phyloP scores from a whole-genome alignment of 2,888 invertebrate species.

The Cremastobaeus sp. region DNA sequence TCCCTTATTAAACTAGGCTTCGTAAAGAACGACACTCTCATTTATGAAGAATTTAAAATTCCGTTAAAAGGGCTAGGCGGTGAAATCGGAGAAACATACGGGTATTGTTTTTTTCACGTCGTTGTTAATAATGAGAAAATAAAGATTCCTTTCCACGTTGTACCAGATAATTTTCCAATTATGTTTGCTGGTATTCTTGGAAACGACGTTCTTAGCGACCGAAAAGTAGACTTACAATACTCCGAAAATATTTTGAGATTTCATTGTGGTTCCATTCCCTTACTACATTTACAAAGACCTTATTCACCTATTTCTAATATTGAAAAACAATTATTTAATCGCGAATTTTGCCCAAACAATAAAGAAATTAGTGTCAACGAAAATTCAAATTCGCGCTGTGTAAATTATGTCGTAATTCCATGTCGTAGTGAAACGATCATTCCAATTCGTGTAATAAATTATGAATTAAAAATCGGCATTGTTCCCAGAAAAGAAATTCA shows the following conservation, averaged over 20 bases:
- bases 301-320: not conserved
- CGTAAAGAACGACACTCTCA: not conserved
- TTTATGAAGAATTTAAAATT: slow-evolving; percentile 4
- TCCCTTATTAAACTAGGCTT: slow-evolving; percentile 8
- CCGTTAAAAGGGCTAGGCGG: not conserved
- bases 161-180: slow-evolving; percentile 3
- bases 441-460: not conserved
- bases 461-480: not conserved
- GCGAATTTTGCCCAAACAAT: not conserved
- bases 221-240: not conserved
- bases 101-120: not conserved
- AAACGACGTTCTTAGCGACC: not conserved
- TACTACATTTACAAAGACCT: not conserved
- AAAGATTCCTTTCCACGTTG: not conserved
- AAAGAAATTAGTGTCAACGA: no score
- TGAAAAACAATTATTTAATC: not conserved
- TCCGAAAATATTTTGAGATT: not conserved
- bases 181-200: slow-evolving; percentile 11
- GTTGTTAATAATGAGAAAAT: slow-evolving; percentile 16
- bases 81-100: not conserved
- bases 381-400: no score
- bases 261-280: not conserved
- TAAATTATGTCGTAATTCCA: not conserved
- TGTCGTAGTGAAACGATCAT: slow-evolving; percentile 6
- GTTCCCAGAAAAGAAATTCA: not conserved